These are phyloP conservation scores for Apistogramma diplotaenia DNA, from an alignment of 2,113 vertebrate genomes.

Conservation along the genomic window DNA sequence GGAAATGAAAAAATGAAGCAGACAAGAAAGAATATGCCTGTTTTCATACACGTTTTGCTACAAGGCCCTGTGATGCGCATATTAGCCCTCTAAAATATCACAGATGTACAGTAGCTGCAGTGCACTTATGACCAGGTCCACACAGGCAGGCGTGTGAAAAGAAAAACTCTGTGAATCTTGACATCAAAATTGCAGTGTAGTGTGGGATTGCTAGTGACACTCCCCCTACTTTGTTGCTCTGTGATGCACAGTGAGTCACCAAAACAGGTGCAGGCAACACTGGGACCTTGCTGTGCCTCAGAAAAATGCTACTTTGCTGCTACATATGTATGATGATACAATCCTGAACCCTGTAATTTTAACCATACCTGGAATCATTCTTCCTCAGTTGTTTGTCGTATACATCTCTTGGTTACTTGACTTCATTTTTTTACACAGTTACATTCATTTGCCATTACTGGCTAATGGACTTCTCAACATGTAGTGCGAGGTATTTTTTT, in stretches of 20 bases:
- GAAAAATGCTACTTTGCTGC: conserved; percentile 1
- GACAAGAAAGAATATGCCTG: background rate
- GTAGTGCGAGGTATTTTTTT: too few species aligned
- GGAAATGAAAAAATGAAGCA: background rate
- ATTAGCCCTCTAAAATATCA: background rate
- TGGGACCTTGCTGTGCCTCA: background rate
- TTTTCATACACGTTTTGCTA: background rate
- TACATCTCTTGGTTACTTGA: background rate
- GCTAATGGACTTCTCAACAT: conserved; percentile 56
- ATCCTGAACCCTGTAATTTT: conserved; percentile 9
- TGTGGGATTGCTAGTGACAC: conserved; percentile 2
- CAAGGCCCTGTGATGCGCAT: background rate
- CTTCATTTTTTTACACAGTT: background rate
- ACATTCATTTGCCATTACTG: conserved; percentile 15
- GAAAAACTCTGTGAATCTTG: background rate
- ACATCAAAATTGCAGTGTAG: conserved; percentile 23
- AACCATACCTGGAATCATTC: background rate
- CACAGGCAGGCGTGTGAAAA: background rate
- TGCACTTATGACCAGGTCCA: background rate
- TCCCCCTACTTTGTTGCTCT: background rate
- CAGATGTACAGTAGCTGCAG: background rate
- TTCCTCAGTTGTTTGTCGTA: background rate
- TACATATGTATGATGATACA: background rate
- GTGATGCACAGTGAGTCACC: background rate
- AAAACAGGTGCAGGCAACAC: background rate